Evolutionary conservation across 2,888 invertebrate species (phyloP).

Genomic region (Theodoxus fluviatilis): DNA sequence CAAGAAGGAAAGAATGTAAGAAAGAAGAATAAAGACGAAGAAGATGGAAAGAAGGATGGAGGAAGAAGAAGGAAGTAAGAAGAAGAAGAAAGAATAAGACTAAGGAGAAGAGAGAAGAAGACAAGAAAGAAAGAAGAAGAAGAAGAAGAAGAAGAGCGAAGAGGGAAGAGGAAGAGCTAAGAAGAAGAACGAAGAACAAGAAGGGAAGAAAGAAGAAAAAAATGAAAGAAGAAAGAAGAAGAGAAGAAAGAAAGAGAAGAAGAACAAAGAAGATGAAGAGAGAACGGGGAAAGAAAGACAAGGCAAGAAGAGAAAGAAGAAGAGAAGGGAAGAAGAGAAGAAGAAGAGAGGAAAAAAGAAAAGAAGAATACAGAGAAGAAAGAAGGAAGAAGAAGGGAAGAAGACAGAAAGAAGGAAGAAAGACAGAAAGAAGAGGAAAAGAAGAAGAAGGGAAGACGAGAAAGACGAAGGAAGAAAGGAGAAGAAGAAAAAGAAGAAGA

Average conservation of each 20-base stretch:
- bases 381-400: neutral
- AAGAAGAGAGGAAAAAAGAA: neutral
- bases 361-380: neutral
- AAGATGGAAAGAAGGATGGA: neutral
- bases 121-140: neutral
- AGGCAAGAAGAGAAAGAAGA: neutral
- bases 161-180: neutral
- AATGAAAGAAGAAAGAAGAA: neutral
- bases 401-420: too few relatives aligned
- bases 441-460: neutral
- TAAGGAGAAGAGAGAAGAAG: neutral
- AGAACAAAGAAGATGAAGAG: neutral
- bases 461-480: neutral
- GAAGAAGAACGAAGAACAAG: neutral
- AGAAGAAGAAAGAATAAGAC: neutral
- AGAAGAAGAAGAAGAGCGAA: neutral
- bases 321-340: neutral
- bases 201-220: neutral
- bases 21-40: neutral
- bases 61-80: neutral
- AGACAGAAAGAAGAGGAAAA: neutral
- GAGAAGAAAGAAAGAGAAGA: slow-evolving; percentile 5
- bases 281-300: neutral
- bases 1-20: neutral
- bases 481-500: neutral